These are phyloP conservation scores for Psammodynastes pulverulentus DNA, from an alignment of 2,113 vertebrate genomes.

Conservation along the genomic window DNA sequence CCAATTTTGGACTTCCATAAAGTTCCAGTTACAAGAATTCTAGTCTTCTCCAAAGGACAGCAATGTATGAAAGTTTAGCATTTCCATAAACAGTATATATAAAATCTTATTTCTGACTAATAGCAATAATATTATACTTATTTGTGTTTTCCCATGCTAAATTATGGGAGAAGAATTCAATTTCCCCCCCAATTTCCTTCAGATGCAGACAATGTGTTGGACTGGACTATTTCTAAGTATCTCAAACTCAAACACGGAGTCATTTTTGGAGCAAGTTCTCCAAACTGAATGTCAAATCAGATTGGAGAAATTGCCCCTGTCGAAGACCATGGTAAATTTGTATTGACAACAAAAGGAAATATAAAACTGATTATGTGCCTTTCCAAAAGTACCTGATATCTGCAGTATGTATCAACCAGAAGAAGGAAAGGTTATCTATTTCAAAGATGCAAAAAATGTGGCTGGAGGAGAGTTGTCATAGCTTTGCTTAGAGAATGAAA, in stretches of 20 bases:
- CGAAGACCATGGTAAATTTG: neutral
- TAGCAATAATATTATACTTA: neutral
- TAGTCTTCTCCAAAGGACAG: neutral
- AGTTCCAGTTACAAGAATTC: neutral
- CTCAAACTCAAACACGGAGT: neutral
- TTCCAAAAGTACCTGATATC: neutral
- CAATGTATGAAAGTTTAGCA: neutral
- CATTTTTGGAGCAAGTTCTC: neutral
- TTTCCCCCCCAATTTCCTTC: neutral
- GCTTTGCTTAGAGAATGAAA: neutral
- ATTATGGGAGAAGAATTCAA: neutral
- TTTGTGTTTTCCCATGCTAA: neutral
- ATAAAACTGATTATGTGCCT: neutral
- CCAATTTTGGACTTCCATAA: neutral
- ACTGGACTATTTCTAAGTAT: neutral
- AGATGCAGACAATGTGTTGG: neutral
- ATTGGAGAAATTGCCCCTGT: neutral
- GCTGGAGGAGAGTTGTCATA: neutral
- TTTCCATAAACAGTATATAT: neutral
- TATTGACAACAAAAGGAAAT: neutral
- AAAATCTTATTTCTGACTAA: neutral
- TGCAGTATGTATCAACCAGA: neutral
- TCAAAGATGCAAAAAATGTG: neutral
- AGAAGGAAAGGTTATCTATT: neutral
- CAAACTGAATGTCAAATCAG: neutral